Evolutionary conservation across 2,888 invertebrate genomes (phyloP), one percentile per base, ranked within the genome.

Genomic region (Hyposoter didymator): DNA sequence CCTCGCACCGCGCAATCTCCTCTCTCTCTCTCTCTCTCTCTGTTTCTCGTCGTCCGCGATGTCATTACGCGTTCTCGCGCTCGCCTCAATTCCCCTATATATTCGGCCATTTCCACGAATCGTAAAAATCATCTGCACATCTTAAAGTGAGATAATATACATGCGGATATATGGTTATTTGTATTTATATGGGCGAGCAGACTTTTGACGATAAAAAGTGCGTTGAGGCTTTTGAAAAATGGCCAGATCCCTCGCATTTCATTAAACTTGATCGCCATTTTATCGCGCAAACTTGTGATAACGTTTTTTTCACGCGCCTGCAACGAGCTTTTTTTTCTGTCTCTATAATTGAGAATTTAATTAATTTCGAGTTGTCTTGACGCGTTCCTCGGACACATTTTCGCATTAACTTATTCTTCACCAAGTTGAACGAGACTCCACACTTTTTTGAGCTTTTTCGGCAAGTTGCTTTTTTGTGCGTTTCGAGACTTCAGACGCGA

Each of bases 31-130:
- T 59, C 28, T 59, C 28, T 59, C 59, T 59, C 28, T 59, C 28
- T 59, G 14, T 59, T 28, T 59, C 49, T 45, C 74, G 28, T 62
- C 28, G 45, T 17, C 43, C 22, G 49, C 76, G 67, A 78, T 78
- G 76, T 78, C 76, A 78, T 66, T 78, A 52, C 35, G 66, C 66
- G 52, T 67, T 78, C 66, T 76, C 70, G 43, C 59, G 59, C 35
- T 55, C 45, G 59, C 43, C 43, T 45, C n/a, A 55, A 45, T 69
- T 69, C 45, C 12, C 55, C 22, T 39, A 19, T 45, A 62, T 47
- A 62, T 28, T 43, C 45, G 43, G 59, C 67, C 45, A 70, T 78
- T 62, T 59, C 78, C 59, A n/a, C 59, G 45, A 47, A 55, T 79
- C 70, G 62, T 70, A 47, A 70, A 70, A 79, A 79, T 79, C 28